These are phyloP conservation scores for Yponomeuta malinellus DNA, from an alignment of 2,888 invertebrate genomes.

Conservation along the genomic window DNA sequence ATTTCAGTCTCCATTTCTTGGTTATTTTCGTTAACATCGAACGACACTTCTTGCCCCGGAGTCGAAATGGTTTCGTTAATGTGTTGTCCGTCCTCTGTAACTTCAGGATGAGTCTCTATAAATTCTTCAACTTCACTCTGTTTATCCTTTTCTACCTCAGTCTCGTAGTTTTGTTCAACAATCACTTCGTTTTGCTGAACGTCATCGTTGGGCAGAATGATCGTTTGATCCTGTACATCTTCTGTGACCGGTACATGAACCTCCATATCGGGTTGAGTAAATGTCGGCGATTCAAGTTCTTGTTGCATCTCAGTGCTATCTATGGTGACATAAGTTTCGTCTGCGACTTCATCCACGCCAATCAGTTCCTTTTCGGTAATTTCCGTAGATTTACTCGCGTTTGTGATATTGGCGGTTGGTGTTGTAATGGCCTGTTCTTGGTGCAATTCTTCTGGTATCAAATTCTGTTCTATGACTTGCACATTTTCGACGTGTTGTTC, in stretches of 20 bases:
- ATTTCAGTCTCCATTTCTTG: constrained; percentile 9
- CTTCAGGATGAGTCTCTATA: not conserved
- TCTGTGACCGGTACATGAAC: not conserved
- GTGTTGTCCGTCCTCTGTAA: not conserved
- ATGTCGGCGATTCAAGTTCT: not conserved
- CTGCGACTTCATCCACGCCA: not conserved
- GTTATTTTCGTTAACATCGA: constrained; percentile 1
- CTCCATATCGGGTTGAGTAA: constrained; percentile 4
- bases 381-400: not conserved
- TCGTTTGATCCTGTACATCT: not conserved
- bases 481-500: constrained; percentile 23
- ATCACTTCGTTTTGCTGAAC: constrained; percentile 19
- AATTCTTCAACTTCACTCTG: not conserved
- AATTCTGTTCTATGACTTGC: not conserved
- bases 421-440: not conserved
- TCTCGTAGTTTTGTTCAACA: constrained; percentile 13
- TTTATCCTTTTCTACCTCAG: not conserved
- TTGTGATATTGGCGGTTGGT: not conserved
- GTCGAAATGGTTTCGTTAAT: constrained; percentile 2
- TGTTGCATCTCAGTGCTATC: not conserved
- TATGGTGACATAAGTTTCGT: not conserved
- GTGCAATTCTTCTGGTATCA: constrained; percentile 1
- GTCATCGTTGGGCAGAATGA: constrained; percentile 2
- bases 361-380: not conserved
- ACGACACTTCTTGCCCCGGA: not conserved